Conservation (phyloP, 2,113 vertebrate species). For the Ameiurus melas region DNA sequence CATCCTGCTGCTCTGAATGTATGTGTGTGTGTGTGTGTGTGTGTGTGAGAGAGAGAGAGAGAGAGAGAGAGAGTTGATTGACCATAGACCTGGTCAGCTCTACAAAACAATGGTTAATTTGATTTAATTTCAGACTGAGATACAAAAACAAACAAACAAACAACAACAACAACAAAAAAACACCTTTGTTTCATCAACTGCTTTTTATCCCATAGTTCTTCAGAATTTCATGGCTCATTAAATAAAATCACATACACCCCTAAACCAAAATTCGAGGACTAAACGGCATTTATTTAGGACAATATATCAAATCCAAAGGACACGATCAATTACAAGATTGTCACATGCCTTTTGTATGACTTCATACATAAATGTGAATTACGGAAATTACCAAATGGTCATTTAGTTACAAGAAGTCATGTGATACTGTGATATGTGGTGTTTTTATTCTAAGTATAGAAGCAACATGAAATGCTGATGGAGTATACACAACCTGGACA, state of each 20-base stretch:
- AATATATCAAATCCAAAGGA: neutral
- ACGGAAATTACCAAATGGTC: neutral
- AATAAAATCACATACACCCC: neutral
- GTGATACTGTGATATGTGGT: slow-evolving; percentile 24
- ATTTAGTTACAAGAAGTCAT: neutral
- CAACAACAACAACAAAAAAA: no score
- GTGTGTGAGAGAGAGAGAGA: neutral
- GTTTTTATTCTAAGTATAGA: neutral
- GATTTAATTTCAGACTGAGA: slow-evolving; percentile 31
- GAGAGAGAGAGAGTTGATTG: neutral
- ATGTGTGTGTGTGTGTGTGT: no score
- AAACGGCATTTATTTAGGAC: neutral
- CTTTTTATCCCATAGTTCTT: slow-evolving; percentile 49
- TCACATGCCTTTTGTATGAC: neutral
- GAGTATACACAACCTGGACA: neutral
- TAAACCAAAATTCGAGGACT: neutral
- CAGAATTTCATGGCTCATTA: slow-evolving; percentile 36
- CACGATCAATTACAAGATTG: neutral
- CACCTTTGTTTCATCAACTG: neutral
- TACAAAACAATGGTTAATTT: slow-evolving; percentile 17
- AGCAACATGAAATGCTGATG: neutral
- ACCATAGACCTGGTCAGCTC: slow-evolving; percentile 6
- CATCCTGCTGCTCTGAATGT: neutral
- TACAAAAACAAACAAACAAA: neutral
- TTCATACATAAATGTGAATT: neutral